These are phyloP conservation scores for Sminthurinus signatus DNA, from an alignment of 1,140 invertebrate species.

Conservation along the genomic window DNA sequence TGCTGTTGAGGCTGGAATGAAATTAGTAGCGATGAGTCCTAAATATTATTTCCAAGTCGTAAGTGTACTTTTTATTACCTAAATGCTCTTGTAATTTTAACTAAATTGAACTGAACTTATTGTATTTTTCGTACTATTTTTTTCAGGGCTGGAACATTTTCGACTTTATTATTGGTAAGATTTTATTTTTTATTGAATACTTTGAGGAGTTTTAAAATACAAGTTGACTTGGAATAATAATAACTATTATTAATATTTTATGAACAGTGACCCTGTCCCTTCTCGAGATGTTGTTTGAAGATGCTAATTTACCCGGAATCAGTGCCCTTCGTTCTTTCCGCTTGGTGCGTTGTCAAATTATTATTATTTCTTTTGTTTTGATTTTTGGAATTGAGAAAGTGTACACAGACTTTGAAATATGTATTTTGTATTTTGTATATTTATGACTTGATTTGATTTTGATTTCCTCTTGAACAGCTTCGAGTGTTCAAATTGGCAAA, in stretches of 20 bases:
- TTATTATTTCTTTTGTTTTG: background rate
- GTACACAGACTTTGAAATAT: background rate
- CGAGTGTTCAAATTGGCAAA: constrained; percentile 99
- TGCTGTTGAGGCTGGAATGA: constrained; percentile 90
- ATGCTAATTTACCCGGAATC: constrained; percentile 62
- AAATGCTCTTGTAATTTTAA: no score
- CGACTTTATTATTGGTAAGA: constrained; percentile 97
- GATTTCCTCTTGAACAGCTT: constrained; percentile 58
- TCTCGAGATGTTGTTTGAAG: constrained; percentile 84
- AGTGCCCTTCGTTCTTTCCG: constrained; percentile 88
- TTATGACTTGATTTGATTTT: constrained; percentile 6
- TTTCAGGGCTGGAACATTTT: constrained; percentile 99
- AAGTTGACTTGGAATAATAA: no score
- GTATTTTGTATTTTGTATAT: background rate
- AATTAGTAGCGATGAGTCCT: constrained; percentile 93
- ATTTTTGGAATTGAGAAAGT: no score
- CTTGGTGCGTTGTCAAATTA: constrained; percentile 66
- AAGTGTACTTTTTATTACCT: no score
- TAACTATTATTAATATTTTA: no score
- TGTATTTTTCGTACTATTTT: no score
- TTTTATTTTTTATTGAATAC: no score
- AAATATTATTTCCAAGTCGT: constrained; percentile 97
- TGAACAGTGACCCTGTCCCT: constrained; percentile 90
- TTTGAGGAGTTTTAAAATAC: no score
- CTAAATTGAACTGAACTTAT: no score